Evolutionary conservation across 2,888 invertebrate genomes (phyloP), one percentile per base, ranked within the genome.

Genomic region (Tethea ocularis): DNA sequence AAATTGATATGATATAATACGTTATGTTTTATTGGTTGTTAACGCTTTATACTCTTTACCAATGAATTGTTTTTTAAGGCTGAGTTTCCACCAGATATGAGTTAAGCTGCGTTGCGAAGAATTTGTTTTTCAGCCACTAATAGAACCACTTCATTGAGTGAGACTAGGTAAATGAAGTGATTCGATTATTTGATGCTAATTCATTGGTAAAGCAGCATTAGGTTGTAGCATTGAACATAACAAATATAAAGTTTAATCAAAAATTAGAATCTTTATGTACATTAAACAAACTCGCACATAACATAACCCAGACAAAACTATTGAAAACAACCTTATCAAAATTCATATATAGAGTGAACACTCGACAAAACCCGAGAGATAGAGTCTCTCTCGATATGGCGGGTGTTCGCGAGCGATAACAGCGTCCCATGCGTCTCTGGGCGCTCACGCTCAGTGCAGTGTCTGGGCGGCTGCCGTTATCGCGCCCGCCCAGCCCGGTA

Each of bases 391-490:
- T 69, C 74, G 79, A 82, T 83, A 82, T 74, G 77, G 75, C 80
- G 84, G 77, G 78, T 86, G 86, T 83, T 80, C 74, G 80, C 68
- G 63, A 54, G 76, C 73, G 86, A 86, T 86, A 86, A 81, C 75
- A 71, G 66, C 74, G 73, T 73, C 75, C 59, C 61, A 63, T 38
- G 59, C 63, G 63, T 67, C 65, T 62, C 62, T 38, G 38, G 38
- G 38, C 38, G 38, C 38, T 38, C 38, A 38, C 38, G 63, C 71
- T 62, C 52, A 70, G 69, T 71, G 62, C 62, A 62, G 60, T 58
- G 61, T 59, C 63, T 61, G 65, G 63, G 66, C 64, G 71, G 70
- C 65, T 66, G 69, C 68, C 60, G 74, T 75, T 84, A 84, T 83
- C 83, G 61, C 80, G 71, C 73, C 73, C 81, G 82, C 82, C 80